phyloP scores from a whole-genome alignment of 1,140 invertebrate genomes.

The Panulirus ornatus region DNA sequence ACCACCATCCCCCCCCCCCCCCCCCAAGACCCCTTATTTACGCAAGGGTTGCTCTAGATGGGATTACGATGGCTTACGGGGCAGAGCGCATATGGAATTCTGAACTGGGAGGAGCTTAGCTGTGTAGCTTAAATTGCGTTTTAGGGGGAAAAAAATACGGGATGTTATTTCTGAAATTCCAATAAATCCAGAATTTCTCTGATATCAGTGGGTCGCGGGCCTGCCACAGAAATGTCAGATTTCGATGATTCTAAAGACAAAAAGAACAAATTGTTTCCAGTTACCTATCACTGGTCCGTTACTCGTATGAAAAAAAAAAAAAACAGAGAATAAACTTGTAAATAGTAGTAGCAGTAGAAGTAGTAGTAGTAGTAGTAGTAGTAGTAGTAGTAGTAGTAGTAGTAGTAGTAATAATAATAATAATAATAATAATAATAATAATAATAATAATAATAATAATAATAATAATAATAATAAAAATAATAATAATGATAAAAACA shows the following conservation, averaged over 20 bases:
- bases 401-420: neutral
- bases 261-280: too few species aligned
- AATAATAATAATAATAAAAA: conserved; percentile 5
- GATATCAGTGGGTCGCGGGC: too few species aligned
- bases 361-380: neutral
- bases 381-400: neutral
- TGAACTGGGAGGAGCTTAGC: neutral
- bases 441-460: conserved; percentile 14
- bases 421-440: conserved; percentile 14
- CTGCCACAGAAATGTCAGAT: too few species aligned
- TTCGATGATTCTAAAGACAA: too few species aligned
- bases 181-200: too few species aligned
- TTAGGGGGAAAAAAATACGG: too few species aligned
- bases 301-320: too few species aligned
- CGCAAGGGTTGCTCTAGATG: neutral
- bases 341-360: neutral
- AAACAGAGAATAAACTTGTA: too few species aligned
- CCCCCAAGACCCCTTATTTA: neutral
- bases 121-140: neutral
- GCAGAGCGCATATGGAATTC: neutral
- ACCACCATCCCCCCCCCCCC: too few species aligned
- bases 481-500: neutral
- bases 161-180: too few species aligned
- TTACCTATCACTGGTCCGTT: too few species aligned
- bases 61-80: neutral